Conservation (phyloP, 2,797 vertebrate genomes). For the Gouania willdenowi region DNA sequence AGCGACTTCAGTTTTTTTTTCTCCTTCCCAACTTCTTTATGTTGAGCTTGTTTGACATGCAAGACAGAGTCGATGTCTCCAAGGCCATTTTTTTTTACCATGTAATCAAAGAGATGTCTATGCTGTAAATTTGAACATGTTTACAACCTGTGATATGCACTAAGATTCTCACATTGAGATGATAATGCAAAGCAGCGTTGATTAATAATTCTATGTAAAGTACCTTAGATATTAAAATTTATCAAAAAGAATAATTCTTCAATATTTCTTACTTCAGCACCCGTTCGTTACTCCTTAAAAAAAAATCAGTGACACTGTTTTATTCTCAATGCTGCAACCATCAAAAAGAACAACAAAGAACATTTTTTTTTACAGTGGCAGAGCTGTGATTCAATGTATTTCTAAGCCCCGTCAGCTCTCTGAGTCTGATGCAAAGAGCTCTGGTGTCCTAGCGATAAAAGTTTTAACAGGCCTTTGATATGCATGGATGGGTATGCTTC, state of each 20-base stretch:
- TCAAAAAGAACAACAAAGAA: constrained; percentile 18
- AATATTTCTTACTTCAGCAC: constrained; percentile 5
- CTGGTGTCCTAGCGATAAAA: constrained; percentile 54
- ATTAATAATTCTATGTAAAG: constrained; percentile 12
- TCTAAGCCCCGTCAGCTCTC: constrained; percentile 33
- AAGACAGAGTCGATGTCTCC: constrained; percentile 54
- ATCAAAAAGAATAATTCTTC: background rate
- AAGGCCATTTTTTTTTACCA: constrained; percentile 69
- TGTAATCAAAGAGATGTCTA: constrained; percentile 68
- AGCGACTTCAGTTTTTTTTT: constrained; percentile 42
- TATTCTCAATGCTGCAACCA: background rate
- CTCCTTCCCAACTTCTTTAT: constrained; percentile 49
- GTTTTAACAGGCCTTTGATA: constrained; percentile 60
- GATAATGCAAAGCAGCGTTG: constrained; percentile 52
- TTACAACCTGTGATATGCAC: constrained; percentile 64
- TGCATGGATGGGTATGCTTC: constrained; percentile 51
- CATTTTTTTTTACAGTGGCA: too few relatives aligned
- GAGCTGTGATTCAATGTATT: constrained; percentile 33
- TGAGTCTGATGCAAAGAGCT: constrained; percentile 35
- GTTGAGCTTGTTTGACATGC: constrained; percentile 68
- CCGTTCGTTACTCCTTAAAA: too few relatives aligned
- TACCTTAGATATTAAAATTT: too few relatives aligned
- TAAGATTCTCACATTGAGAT: constrained; percentile 46
- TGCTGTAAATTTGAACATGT: constrained; percentile 73
- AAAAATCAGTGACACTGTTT: background rate